Evolutionary conservation across 2,888 invertebrate genomes (phyloP), one percentile per base, ranked within the genome.

Genomic region (Hypercompe scribonia): DNA sequence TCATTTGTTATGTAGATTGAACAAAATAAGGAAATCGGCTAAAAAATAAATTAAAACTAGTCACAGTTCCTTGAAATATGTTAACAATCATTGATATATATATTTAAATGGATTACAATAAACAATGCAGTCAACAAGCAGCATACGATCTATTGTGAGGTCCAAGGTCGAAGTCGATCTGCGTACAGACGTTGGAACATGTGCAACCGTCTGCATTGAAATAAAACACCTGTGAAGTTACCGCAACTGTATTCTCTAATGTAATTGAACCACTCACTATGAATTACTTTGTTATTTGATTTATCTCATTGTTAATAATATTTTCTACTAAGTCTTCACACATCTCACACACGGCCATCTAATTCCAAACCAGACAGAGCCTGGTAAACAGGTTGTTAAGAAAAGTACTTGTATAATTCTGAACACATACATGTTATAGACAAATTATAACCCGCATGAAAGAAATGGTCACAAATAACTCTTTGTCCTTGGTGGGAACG

Each of bases 71-170:
- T 46, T 31, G 31, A 31, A 5, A 61, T 18, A 8, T 31, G 7
- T 31, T 61, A 1, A 31, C 31, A 31, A 15, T 2, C 10, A 15
- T 2, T 46, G 64, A 70, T 33, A 2, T n/a, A n/a, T 18, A 34
- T 42, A n/a, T 46, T 50, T 46, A 69, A 75, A 74, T 77, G 73
- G 69, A 28, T 71, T 15, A 84, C 82, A 84, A 82, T 77, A 79
- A 77, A 80, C 78, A 83, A 83, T 84, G 67, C 75, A 78, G 70
- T 69, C 75, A 79, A 77, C 79, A 75, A 65, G 36, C 58, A 66
- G 63, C 75, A 73, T 70, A 75, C 73, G 66, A 78, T 79, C 78
- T 73, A 84, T 81, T 85, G 84, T 85, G 78, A 77, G 70, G 73
- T 79, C 80, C 84, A 84, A 86, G 85, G 86, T 78, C 78, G 69